Percentiles rank a stretch among this genome's conserved stretches.
Conservation (phyloP, 2,888 invertebrate species). For the Nemotelus pantherinus region DNA sequence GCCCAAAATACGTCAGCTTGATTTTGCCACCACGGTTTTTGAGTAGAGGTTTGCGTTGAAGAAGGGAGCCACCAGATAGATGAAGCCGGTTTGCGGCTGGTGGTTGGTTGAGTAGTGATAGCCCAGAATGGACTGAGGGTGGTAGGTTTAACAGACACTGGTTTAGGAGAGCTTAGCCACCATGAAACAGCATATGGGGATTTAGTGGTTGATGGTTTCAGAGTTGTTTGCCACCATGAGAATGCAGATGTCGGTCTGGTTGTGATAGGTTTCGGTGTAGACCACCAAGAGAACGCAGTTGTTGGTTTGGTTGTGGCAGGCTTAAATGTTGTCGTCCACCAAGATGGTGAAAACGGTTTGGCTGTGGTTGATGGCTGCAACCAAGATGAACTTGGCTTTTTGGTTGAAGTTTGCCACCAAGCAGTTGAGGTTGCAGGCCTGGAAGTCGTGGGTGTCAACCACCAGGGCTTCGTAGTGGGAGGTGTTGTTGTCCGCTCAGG, state of each 20-base stretch:
- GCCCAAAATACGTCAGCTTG: slow-evolving; percentile 9
- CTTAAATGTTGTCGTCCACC: slow-evolving; percentile 28
- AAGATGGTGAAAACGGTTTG: slow-evolving; percentile 21
- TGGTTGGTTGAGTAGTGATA: slow-evolving; percentile 41
- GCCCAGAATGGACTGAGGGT: not conserved
- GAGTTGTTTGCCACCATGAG: slow-evolving; percentile 48
- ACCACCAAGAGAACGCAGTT: not conserved
- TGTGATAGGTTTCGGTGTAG: not conserved
- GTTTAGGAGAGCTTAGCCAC: slow-evolving; percentile 39
- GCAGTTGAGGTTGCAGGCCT: slow-evolving; percentile 32
- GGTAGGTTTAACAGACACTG: not conserved
- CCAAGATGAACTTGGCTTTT: slow-evolving; percentile 19
- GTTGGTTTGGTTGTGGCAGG: not conserved
- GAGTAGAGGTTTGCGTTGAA: slow-evolving; percentile 11
- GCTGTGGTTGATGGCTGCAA: slow-evolving; percentile 12
- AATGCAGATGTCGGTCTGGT: slow-evolving; percentile 6
- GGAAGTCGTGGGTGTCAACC: slow-evolving; percentile 39
- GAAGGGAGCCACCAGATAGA: slow-evolving; percentile 32
- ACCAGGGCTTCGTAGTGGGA: slow-evolving; percentile 9
- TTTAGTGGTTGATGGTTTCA: slow-evolving; percentile 25
- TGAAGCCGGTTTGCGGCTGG: slow-evolving; percentile 19
- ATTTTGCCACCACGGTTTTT: slow-evolving; percentile 36
- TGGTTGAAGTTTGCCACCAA: slow-evolving; percentile 47
- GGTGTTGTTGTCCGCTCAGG: slow-evolving; percentile 32
- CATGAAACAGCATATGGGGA: slow-evolving; percentile 26